These are phyloP conservation scores for Pantelozetes paolii DNA, from an alignment of 2,888 invertebrate species.

Conservation along the genomic window DNA sequence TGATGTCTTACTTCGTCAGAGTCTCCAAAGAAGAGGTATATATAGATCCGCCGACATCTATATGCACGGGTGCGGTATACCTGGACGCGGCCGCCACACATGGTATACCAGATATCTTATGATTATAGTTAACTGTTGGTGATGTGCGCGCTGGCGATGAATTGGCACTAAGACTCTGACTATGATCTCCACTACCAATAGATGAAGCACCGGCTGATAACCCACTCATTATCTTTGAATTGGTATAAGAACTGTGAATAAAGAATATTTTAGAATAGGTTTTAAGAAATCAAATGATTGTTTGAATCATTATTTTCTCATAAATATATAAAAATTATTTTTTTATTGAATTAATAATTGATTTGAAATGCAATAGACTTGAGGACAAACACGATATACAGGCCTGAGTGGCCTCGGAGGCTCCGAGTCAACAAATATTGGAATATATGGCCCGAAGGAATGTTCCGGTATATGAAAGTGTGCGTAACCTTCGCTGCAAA, in stretches of 20 bases:
- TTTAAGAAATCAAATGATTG: not conserved
- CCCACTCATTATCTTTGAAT: constrained; percentile 36
- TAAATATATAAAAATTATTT: too few species aligned
- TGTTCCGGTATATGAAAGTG: constrained; percentile 27
- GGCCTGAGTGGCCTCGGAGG: constrained; percentile 22
- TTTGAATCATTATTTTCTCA: not conserved
- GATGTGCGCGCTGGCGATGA: constrained; percentile 41
- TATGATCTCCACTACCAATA: constrained; percentile 22
- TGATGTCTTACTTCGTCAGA: constrained; percentile 71
- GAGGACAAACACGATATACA: constrained; percentile 27
- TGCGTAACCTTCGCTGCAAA: constrained; percentile 10
- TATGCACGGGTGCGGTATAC: constrained; percentile 92
- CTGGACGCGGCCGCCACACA: constrained; percentile 86
- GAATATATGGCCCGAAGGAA: constrained; percentile 3
- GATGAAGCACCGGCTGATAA: constrained; percentile 27
- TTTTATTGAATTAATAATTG: constrained; percentile 3
- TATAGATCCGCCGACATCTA: constrained; percentile 94
- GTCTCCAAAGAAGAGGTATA: constrained; percentile 95
- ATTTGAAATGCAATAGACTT: not conserved
- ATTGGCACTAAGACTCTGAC: constrained; percentile 32
- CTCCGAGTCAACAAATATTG: constrained; percentile 10
- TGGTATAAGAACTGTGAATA: not conserved
- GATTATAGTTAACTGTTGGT: constrained; percentile 46
- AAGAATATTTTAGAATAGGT: too few species aligned
- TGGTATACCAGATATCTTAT: constrained; percentile 80